These are phyloP conservation scores for Coelinius sp. DNA, from an alignment of 2,888 invertebrate genomes.

Conservation along the genomic window DNA sequence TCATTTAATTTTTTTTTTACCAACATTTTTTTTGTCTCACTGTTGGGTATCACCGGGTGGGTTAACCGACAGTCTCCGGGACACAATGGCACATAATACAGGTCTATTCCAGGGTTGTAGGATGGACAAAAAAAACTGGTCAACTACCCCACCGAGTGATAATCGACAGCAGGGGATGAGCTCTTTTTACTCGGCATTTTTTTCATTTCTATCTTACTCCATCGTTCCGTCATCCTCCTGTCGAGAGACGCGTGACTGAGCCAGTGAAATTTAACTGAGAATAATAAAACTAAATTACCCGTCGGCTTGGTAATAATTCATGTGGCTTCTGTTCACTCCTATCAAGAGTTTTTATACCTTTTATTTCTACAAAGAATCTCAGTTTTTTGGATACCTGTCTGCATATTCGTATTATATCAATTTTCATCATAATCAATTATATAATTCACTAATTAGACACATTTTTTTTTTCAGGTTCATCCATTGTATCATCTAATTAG, in stretches of 20 bases:
- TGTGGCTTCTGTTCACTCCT: slow-evolving; percentile 20
- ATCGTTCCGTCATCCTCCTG: slow-evolving; percentile 34
- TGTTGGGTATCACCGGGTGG: slow-evolving; percentile 11
- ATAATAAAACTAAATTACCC: slow-evolving; percentile 49
- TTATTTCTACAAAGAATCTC: background rate
- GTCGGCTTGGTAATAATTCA: slow-evolving; percentile 46
- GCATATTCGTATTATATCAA: background rate
- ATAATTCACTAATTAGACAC: background rate
- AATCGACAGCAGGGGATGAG: slow-evolving; percentile 32
- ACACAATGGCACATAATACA: slow-evolving; percentile 38
- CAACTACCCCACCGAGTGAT: slow-evolving; percentile 32
- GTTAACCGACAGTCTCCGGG: slow-evolving; percentile 33
- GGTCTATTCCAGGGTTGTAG: slow-evolving; percentile 42
- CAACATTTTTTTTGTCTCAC: slow-evolving; percentile 30
- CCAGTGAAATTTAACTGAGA: slow-evolving; percentile 39
- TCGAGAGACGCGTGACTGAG: slow-evolving; percentile 39
- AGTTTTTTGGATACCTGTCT: background rate
- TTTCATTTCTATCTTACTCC: slow-evolving; percentile 23
- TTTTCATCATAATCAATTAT: slow-evolving; percentile 14
- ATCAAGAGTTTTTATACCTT: background rate
- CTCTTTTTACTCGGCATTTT: slow-evolving; percentile 38
- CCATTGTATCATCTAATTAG: background rate
- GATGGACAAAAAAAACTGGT: slow-evolving; percentile 44
- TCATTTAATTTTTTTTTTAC: slow-evolving; percentile 27
- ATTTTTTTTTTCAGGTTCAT: background rate